Percentiles rank a stretch among this genome's conserved stretches.
phyloP scores from a whole-genome alignment of 2,888 invertebrate species.

The Cheilosia grossa region DNA sequence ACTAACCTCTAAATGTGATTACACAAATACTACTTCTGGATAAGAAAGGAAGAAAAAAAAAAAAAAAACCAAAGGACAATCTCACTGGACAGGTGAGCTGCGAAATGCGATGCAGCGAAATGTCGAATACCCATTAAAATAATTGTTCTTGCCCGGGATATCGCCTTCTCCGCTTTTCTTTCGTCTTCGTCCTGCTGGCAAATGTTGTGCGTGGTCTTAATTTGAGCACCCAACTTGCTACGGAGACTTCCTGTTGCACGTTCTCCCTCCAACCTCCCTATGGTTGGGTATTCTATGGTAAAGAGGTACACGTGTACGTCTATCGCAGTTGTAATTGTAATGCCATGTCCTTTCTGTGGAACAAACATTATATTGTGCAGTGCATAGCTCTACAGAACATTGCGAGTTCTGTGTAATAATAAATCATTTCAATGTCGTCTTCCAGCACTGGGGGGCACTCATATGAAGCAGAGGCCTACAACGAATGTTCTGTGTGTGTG shows the following conservation, averaged over 20 bases:
- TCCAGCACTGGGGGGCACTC: slow-evolving; percentile 1
- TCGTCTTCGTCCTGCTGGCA: neutral
- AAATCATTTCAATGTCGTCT: slow-evolving; percentile 49
- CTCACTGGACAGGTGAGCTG: slow-evolving; percentile 33
- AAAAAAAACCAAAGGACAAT: neutral
- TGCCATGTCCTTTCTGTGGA: neutral
- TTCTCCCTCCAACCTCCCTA: slow-evolving; percentile 7
- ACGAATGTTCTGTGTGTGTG: slow-evolving; percentile 5
- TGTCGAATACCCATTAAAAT: slow-evolving; percentile 83
- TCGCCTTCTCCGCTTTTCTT: neutral
- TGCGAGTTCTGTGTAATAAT: slow-evolving; percentile 7
- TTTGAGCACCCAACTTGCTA: slow-evolving; percentile 47
- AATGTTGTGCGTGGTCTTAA: slow-evolving; percentile 16
- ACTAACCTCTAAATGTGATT: slow-evolving; percentile 44
- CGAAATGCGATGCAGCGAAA: slow-evolving; percentile 69
- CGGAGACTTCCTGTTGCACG: slow-evolving; percentile 62
- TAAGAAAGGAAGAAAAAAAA: neutral
- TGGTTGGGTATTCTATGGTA: slow-evolving; percentile 3
- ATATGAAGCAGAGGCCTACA: neutral
- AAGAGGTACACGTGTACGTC: slow-evolving; percentile 29
- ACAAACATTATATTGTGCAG: neutral
- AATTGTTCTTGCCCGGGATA: slow-evolving; percentile 78
- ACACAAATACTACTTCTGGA: slow-evolving; percentile 37
- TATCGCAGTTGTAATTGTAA: slow-evolving; percentile 10
- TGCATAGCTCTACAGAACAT: neutral